Percentiles rank a stretch among this genome's conserved stretches.
These are phyloP conservation scores for Eupleurogrammus muticus DNA, from an alignment of 2,797 vertebrate genomes.

Conservation along the genomic window DNA sequence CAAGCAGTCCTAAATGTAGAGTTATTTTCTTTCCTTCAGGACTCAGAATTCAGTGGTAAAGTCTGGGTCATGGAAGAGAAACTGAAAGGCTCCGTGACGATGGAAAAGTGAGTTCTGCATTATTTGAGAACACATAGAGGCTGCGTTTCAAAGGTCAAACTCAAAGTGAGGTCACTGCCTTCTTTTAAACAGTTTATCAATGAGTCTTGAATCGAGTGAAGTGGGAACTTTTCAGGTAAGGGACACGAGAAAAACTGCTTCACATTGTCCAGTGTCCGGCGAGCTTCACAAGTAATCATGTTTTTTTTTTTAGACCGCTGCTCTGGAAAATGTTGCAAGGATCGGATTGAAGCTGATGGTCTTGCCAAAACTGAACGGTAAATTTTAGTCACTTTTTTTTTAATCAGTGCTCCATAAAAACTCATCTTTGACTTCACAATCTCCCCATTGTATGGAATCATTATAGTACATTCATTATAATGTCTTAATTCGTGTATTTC, in stretches of 20 bases:
- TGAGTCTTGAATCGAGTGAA: conserved; percentile 67
- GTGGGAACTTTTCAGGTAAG: conserved; percentile 79
- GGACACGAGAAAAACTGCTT: neutral
- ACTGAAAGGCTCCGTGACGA: conserved; percentile 58
- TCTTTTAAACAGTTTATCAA: conserved; percentile 68
- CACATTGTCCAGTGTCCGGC: neutral
- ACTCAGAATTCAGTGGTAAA: conserved; percentile 46
- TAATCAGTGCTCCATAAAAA: neutral
- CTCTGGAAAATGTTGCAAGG: conserved; percentile 15
- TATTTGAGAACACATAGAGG: neutral
- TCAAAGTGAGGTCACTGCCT: neutral
- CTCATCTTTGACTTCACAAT: neutral
- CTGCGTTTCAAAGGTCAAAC: neutral
- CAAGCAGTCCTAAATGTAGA: neutral
- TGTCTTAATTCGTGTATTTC: neutral
- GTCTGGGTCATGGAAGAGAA: conserved; percentile 31
- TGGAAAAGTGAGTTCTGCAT: conserved; percentile 72
- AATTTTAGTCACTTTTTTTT: conserved; percentile 13
- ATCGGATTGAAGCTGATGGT: fast-evolving
- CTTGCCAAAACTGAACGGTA: conserved; percentile 71
- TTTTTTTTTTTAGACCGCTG: conserved; percentile 63
- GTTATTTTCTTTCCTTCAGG: conserved; percentile 49
- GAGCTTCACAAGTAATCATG: neutral
- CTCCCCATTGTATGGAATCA: too few species aligned
- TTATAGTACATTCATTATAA: neutral